Evolutionary conservation across 2,888 invertebrate species (phyloP), one percentile per base, ranked within the genome.

Genomic region (Phengaris arion): DNA sequence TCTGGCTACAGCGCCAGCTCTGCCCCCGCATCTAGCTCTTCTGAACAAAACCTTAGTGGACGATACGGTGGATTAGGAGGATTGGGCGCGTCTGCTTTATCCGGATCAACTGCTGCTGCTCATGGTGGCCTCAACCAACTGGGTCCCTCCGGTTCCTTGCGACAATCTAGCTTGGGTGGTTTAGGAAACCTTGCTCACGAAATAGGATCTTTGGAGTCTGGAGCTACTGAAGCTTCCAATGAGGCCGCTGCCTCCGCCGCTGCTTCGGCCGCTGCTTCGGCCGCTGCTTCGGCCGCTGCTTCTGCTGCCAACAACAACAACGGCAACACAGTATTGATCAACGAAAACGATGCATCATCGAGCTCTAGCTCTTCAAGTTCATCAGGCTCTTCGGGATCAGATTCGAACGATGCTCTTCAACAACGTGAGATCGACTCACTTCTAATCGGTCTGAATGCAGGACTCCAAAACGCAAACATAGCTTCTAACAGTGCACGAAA

Each of bases 331-430:
- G 54, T 76, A 6, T n/a, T 73, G 35, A 15, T 74, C 12, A 68
- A 73, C 8, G 64, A 70, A 9, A 64, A 22, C 8, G 74, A 12
- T 0, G 46, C 55, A 15, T 75, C 55, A n/a, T 54, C 75, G 22
- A 54, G 57, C 8, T 48, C 74, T 12, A 45, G 68, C 13, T 54
- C 54, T 9, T 7, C 74, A 35, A 68, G 35, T 9, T 15, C 74
- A 51, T 35, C 74, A 3, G 75, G 64, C 8, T 75, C 77, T 54
- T 55, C 70, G 54, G 13, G 57, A 12, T 12, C 35, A 8, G 75
- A 74, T 54, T 35, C 35, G 35, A 35, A 35, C 35, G 35, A 35
- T 35, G 35, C 35, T 35, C 35, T 35, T 35, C 35, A 35, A 35
- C 35, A 35, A 35, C 0, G 3, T 35, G 35, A 35, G 35, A 3